These are phyloP conservation scores for Podarcis cretensis DNA, from an alignment of 2,113 vertebrate species.

Conservation along the genomic window DNA sequence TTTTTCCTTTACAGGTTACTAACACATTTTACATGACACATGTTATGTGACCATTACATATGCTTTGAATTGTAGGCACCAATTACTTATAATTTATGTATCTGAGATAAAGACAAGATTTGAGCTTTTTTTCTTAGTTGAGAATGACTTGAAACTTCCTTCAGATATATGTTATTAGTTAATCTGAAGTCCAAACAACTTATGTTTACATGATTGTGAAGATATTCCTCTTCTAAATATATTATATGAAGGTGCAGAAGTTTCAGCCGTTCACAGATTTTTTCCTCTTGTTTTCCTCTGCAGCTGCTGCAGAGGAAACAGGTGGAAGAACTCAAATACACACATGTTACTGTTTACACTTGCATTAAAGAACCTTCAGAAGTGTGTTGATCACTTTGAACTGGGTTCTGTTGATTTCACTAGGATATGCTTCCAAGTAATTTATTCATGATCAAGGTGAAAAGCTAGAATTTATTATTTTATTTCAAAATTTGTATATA, in stretches of 20 bases:
- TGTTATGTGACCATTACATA: neutral
- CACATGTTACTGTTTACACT: neutral
- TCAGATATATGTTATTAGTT: neutral
- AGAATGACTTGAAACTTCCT: neutral
- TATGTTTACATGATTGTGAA: neutral
- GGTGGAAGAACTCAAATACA: neutral
- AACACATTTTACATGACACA: neutral
- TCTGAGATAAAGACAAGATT: neutral
- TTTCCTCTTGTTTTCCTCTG: neutral
- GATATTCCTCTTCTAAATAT: neutral
- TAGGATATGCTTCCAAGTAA: neutral
- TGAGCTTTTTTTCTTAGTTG: neutral
- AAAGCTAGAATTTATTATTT: neutral
- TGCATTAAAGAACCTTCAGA: neutral
- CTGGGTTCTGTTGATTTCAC: neutral
- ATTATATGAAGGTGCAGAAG: neutral
- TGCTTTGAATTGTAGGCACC: neutral
- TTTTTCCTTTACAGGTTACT: neutral
- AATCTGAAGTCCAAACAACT: neutral
- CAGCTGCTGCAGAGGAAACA: neutral
- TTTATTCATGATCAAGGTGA: neutral
- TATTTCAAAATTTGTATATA: neutral
- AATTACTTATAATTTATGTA: neutral
- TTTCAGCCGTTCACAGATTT: neutral
- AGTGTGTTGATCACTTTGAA: neutral